phyloP scores from a whole-genome alignment of 2,113 vertebrate species.

The Phocoena phocoena region DNA sequence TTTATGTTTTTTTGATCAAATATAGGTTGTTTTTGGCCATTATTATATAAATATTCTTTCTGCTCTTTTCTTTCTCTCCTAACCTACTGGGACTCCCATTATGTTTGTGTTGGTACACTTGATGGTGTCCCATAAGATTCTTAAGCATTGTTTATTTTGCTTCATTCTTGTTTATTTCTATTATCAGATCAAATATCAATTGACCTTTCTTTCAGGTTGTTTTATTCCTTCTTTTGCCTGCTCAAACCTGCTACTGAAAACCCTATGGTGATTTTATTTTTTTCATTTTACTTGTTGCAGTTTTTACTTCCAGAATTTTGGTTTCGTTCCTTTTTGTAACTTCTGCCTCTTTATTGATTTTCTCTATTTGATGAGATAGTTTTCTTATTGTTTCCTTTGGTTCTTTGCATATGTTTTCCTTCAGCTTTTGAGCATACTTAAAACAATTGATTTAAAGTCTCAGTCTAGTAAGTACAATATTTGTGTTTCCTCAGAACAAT shows the following conservation, averaged over 20 bases:
- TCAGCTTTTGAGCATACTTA: not conserved
- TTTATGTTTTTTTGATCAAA: not conserved
- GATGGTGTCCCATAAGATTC: not conserved
- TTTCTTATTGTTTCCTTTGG: not conserved
- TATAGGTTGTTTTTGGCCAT: not conserved
- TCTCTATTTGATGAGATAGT: not conserved
- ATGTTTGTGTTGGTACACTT: not conserved
- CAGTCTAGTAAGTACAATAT: not conserved
- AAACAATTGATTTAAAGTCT: not conserved
- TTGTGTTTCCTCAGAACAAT: not conserved
- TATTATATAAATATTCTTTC: not conserved
- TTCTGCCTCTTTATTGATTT: not conserved
- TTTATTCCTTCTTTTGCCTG: not conserved
- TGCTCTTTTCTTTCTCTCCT: not conserved
- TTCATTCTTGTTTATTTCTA: not conserved
- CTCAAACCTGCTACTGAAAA: not conserved
- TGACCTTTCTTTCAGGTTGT: not conserved
- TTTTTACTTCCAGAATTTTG: not conserved
- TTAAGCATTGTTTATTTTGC: not conserved
- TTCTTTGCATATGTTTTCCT: not conserved
- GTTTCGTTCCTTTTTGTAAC: not conserved
- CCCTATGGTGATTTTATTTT: not conserved
- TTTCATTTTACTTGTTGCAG: not conserved
- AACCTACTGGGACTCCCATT: not conserved
- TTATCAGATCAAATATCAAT: not conserved